Conservation (phyloP, 2,113 vertebrate species). For the Coreoperca whiteheadi region DNA sequence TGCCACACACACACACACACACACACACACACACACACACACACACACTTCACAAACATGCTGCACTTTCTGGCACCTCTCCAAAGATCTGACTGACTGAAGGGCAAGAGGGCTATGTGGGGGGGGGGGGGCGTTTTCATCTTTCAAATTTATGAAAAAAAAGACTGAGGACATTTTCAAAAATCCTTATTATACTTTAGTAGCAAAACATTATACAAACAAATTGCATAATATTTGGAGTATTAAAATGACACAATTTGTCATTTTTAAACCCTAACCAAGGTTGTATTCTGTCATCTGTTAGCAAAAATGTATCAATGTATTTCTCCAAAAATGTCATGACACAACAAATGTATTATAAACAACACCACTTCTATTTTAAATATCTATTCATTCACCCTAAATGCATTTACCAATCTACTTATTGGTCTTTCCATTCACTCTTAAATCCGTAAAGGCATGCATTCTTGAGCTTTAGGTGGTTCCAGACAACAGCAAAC, state of each 20-base stretch:
- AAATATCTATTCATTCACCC: background rate
- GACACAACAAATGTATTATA: background rate
- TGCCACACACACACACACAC: slow-evolving; percentile 1
- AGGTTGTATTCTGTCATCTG: background rate
- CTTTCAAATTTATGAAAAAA: background rate
- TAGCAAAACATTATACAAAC: background rate
- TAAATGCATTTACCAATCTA: background rate
- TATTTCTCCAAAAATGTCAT: background rate
- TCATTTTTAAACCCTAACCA: background rate
- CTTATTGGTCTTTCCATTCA: too few relatives aligned
- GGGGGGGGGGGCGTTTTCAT: too few relatives aligned
- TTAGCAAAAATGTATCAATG: background rate
- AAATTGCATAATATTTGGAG: background rate
- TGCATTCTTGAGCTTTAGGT: background rate
- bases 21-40: background rate
- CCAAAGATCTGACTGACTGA: slow-evolving; percentile 28
- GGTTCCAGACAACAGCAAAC: slow-evolving; percentile 16
- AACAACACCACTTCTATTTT: background rate
- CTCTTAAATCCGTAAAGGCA: background rate
- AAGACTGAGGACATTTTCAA: background rate
- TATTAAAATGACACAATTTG: background rate
- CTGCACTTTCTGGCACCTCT: slow-evolving; percentile 53
- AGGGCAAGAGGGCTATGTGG: background rate
- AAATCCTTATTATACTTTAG: background rate
- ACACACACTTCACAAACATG: slow-evolving; percentile 31